phyloP scores from a whole-genome alignment of 2,888 invertebrate species.

The Flexamia atlantica region DNA sequence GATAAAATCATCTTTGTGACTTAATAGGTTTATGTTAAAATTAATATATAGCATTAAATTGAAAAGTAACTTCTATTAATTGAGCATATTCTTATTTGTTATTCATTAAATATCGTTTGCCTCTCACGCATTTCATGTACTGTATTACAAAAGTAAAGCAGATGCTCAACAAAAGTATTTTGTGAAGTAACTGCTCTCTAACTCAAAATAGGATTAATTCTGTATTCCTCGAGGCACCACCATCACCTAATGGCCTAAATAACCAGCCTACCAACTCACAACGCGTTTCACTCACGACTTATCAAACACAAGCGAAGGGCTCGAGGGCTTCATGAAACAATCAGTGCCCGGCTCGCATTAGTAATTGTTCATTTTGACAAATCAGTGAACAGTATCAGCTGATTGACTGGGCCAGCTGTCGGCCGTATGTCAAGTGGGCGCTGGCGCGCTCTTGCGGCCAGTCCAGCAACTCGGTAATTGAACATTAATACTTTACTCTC shows the following conservation, averaged over 20 bases:
- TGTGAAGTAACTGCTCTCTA: no score
- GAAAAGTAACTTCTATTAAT: no score
- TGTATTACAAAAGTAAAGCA: no score
- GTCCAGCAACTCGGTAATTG: constrained; percentile 6
- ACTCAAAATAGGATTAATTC: background rate
- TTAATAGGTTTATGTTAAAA: no score
- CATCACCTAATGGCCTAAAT: constrained; percentile 20
- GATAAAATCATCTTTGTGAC: no score
- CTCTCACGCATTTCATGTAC: no score
- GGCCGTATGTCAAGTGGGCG: constrained; percentile 47
- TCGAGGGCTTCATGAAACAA: constrained; percentile 52
- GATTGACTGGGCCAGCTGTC: constrained; percentile 35
- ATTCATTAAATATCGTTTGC: no score
- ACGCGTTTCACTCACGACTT: constrained; percentile 27
- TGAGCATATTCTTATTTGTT: no score
- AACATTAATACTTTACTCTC: constrained; percentile 35
- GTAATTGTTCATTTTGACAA: constrained; percentile 39
- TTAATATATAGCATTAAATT: no score
- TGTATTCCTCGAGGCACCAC: background rate
- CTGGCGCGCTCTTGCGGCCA: constrained; percentile 16
- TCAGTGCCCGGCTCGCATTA: constrained; percentile 36
- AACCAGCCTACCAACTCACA: constrained; percentile 1
- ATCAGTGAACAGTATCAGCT: constrained; percentile 42
- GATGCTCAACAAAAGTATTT: no score
- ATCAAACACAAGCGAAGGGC: constrained; percentile 3